phyloP scores from a whole-genome alignment of 2,888 invertebrate genomes.

The Thumatha senex region DNA sequence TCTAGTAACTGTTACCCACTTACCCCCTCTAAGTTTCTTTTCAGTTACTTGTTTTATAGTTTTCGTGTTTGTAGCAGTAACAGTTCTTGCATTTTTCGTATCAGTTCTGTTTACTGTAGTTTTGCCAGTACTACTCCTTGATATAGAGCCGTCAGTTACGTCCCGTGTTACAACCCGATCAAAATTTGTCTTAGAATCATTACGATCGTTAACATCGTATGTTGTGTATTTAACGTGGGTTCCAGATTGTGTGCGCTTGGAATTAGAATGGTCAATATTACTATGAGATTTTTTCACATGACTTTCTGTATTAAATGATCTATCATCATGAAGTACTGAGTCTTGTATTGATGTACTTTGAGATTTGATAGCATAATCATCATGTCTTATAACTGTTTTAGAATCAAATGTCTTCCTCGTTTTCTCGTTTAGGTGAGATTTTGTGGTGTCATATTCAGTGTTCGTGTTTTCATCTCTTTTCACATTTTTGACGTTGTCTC shows the following conservation, averaged over 20 bases:
- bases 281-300: constrained; percentile 46
- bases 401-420: constrained; percentile 27
- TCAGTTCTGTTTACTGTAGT: constrained; percentile 56
- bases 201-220: constrained; percentile 36
- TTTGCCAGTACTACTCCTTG: constrained; percentile 50
- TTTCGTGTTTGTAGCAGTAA: constrained; percentile 76
- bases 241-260: constrained; percentile 49
- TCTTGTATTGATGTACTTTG: constrained; percentile 36
- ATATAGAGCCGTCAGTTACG: constrained; percentile 45
- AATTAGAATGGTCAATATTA: constrained; percentile 42
- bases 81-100: constrained; percentile 53
- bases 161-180: constrained; percentile 69
- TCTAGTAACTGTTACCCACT: constrained; percentile 80
- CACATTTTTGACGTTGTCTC: constrained; percentile 76
- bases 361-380: constrained; percentile 51
- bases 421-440: constrained; percentile 49
- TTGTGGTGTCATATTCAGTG: constrained; percentile 42
- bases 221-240: constrained; percentile 47
- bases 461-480: constrained; percentile 64
- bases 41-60: constrained; percentile 82
- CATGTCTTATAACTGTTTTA: constrained; percentile 66
- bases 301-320: constrained; percentile 45
- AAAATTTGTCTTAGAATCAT: constrained; percentile 65
- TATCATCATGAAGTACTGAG: constrained; percentile 40
- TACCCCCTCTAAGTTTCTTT: constrained; percentile 79